Conservation (phyloP, 2,888 invertebrate species). For the Leptinotarsa haldemani region DNA sequence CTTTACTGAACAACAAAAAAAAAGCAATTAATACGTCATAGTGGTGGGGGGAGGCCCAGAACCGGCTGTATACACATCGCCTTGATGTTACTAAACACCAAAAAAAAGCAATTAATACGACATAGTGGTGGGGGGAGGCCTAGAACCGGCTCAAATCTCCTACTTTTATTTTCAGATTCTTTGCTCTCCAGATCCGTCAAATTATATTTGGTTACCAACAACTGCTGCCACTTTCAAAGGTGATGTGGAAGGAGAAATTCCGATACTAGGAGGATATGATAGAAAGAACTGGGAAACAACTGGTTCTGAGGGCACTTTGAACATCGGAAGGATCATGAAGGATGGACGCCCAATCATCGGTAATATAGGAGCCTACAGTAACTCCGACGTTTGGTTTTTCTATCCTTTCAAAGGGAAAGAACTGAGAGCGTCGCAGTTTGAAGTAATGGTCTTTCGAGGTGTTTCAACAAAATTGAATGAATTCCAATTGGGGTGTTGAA, state of each 20-base stretch:
- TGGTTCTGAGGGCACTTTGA: neutral
- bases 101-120: no score
- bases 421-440: neutral
- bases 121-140: no score
- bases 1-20: no score
- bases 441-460: conserved; percentile 3
- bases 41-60: no score
- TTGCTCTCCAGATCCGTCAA: neutral
- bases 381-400: neutral
- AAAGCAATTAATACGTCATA: no score
- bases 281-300: neutral
- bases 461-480: neutral
- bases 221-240: neutral
- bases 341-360: conserved; percentile 6
- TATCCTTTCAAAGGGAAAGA: conserved; percentile 7
- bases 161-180: neutral
- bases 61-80: no score
- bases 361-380: conserved; percentile 1
- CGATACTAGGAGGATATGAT: neutral
- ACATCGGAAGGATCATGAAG: neutral
- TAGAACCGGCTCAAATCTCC: no score
- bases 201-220: neutral
- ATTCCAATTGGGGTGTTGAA: neutral
- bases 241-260: conserved; percentile 8
- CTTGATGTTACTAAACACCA: no score